Evolutionary conservation across 2,797 vertebrate species (phyloP).

Genomic region (Pachyuromys duprasi): DNA sequence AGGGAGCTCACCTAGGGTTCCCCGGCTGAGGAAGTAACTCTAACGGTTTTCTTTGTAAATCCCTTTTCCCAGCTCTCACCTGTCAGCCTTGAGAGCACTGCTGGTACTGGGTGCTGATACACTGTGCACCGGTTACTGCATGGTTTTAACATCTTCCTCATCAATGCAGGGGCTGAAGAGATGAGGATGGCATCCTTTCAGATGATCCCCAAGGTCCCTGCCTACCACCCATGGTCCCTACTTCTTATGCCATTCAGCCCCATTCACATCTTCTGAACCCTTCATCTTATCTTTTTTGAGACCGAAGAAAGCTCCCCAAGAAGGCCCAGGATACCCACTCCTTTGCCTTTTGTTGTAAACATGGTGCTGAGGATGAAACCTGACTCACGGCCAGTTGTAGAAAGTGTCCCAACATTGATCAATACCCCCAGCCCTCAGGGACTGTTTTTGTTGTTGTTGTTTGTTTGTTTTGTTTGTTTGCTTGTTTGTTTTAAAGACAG

Average conservation of each 20-base stretch:
- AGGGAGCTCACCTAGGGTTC: conserved; percentile 25
- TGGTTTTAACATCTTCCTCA: background rate
- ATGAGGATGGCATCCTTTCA: background rate
- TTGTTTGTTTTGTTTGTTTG: background rate
- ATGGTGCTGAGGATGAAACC: background rate
- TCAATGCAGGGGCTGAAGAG: background rate
- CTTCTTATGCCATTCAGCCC: accelerated
- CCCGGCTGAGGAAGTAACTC: background rate
- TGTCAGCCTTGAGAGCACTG: background rate
- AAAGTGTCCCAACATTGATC: background rate
- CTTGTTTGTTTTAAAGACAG: background rate
- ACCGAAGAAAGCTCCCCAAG: background rate
- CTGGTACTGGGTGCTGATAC: too few species aligned
- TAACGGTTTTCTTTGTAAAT: conserved; percentile 8
- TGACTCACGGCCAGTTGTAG: background rate
- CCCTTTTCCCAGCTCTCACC: background rate
- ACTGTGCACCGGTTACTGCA: background rate
- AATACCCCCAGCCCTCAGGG: too few species aligned
- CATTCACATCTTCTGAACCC: background rate
- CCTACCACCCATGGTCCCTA: accelerated
- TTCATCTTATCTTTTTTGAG: background rate
- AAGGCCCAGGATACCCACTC: too few species aligned
- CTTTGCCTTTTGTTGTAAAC: background rate
- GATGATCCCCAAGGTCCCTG: background rate
- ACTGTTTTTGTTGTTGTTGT: background rate